Evolutionary conservation across 2,888 invertebrate genomes (phyloP).

Genomic region (Teleogryllus oceanicus): DNA sequence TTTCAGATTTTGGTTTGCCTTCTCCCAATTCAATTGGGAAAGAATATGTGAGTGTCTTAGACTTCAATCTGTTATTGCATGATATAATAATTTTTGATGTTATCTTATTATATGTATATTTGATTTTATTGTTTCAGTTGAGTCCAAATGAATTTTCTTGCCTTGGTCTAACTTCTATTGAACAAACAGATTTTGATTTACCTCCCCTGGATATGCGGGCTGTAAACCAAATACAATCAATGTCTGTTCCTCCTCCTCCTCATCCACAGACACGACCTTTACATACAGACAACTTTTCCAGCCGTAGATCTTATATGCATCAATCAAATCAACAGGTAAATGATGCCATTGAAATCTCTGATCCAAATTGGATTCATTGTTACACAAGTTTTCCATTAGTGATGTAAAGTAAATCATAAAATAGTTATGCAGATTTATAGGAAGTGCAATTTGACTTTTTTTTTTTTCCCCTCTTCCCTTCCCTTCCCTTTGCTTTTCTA

Average conservation of each 20-base stretch:
- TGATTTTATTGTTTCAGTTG: constrained; percentile 22
- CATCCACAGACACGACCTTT: constrained; percentile 26
- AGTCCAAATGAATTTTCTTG: constrained; percentile 29
- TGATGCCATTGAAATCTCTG: no score
- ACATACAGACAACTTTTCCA: constrained; percentile 24
- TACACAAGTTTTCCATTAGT: no score
- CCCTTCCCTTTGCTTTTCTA: no score
- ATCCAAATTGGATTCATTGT: no score
- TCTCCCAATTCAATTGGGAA: constrained; percentile 24
- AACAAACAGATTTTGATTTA: constrained; percentile 29
- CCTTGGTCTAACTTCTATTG: constrained; percentile 28
- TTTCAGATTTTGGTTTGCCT: constrained; percentile 29
- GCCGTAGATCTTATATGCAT: constrained; percentile 11
- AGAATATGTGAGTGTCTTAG: constrained; percentile 31
- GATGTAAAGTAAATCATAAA: no score
- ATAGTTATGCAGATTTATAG: no score
- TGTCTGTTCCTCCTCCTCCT: constrained; percentile 25
- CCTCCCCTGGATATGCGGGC: constrained; percentile 11
- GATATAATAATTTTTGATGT: background rate
- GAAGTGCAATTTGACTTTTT: no score
- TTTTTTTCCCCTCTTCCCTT: no score
- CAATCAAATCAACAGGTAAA: constrained; percentile 26
- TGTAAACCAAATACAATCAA: constrained; percentile 21
- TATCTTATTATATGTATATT: background rate
- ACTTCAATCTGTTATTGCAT: background rate